phyloP scores from a whole-genome alignment of 1,140 invertebrate species.

The Anoplolepis gracilipes region DNA sequence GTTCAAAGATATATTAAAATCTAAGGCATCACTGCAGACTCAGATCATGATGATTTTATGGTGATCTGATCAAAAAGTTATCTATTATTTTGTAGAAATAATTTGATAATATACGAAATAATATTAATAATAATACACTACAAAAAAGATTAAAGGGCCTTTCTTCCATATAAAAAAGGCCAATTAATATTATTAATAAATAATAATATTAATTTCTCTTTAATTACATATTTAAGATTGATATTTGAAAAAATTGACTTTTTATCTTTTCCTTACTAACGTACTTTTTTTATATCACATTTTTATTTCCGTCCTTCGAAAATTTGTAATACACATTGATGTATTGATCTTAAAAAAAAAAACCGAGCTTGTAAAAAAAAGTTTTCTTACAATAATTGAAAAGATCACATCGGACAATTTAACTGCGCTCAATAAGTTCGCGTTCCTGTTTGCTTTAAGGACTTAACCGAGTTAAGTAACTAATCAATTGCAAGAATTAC shows the following conservation, averaged over 20 bases:
- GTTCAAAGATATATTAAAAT: too few species aligned
- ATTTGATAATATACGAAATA: too few species aligned
- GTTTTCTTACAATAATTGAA: not conserved
- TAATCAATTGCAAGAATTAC: conserved; percentile 19
- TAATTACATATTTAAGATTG: not conserved
- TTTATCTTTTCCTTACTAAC: not conserved
- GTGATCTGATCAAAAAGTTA: too few species aligned
- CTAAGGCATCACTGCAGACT: too few species aligned
- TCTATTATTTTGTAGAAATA: too few species aligned
- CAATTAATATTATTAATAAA: not conserved
- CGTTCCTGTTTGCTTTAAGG: conserved; percentile 1
- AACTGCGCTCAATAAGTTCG: not conserved
- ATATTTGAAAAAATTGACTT: not conserved
- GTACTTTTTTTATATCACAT: not conserved
- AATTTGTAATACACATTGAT: not conserved
- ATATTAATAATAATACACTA: not conserved
- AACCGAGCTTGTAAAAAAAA: not conserved
- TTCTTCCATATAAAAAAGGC: too few species aligned
- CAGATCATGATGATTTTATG: too few species aligned
- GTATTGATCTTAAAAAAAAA: not conserved
- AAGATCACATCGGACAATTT: not conserved
- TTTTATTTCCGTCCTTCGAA: not conserved
- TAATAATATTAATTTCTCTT: not conserved
- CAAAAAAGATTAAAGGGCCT: too few species aligned
- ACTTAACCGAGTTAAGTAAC: conserved; percentile 15